Percentiles rank a stretch among this genome's conserved stretches.
phyloP scores from a whole-genome alignment of 2,113 vertebrate genomes.

The Chitala chitala region DNA sequence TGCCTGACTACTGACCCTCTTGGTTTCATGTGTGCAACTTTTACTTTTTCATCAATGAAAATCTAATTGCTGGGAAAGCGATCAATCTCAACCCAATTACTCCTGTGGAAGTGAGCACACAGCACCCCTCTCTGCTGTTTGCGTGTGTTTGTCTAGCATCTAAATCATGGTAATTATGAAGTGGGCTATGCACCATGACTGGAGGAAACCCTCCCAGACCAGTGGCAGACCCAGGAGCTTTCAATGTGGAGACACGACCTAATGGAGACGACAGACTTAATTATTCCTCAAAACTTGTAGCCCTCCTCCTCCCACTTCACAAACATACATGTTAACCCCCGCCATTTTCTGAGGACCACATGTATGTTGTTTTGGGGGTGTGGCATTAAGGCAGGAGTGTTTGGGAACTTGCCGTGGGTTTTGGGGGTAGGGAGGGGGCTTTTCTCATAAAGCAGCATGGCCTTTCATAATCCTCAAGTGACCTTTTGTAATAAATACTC shows the following conservation, averaged over 20 bases:
- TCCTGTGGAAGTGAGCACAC: constrained; percentile 46
- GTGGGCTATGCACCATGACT: background rate
- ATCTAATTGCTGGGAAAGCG: constrained; percentile 64
- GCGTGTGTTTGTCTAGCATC: constrained; percentile 58
- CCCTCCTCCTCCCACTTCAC: too few species aligned
- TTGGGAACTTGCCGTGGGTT: background rate
- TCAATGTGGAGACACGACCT: constrained; percentile 8
- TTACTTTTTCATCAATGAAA: constrained; percentile 59
- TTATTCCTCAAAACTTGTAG: constrained; percentile 15
- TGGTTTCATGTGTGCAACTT: constrained; percentile 49
- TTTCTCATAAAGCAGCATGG: background rate
- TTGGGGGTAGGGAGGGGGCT: background rate
- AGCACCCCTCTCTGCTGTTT: constrained; percentile 56
- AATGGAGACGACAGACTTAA: constrained; percentile 12
- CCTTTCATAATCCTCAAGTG: constrained; percentile 5
- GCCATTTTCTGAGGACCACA: background rate
- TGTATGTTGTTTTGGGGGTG: constrained; percentile 6
- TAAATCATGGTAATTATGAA: constrained; percentile 28
- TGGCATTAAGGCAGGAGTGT: too few species aligned
- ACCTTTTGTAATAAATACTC: background rate
- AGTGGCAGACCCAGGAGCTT: background rate
- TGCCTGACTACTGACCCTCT: constrained; percentile 48
- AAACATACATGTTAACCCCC: constrained; percentile 16
- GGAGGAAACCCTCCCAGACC: constrained; percentile 1
- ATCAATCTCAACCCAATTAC: constrained; percentile 68